Evolutionary conservation across 30 jellyfish, hydroid and myxozoan species (phyloP).

Genomic region (Turritopsis dohrnii): DNA sequence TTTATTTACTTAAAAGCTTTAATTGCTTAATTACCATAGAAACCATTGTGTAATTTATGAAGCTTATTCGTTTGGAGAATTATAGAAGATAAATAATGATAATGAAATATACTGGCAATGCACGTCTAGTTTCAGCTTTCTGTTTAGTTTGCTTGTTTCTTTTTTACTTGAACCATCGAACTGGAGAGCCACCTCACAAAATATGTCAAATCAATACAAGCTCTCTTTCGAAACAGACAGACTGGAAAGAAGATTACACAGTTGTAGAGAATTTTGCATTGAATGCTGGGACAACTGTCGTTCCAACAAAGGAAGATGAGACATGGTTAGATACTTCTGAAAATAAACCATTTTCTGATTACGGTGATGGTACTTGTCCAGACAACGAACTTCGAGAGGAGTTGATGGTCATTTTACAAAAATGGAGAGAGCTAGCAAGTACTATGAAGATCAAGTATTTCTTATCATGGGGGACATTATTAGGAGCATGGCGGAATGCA

Average conservation of each 20-base stretch:
- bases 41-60: neutral
- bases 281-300: neutral
- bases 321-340: conserved; percentile 11
- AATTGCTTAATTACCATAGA: neutral
- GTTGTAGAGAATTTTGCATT: neutral
- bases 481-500: conserved; percentile 77
- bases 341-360: conserved; percentile 1
- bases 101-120: neutral
- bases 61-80: neutral
- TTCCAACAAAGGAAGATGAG: neutral
- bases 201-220: neutral
- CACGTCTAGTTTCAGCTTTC: neutral
- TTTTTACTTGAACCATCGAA: neutral
- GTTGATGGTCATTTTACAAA: conserved; percentile 31
- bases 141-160: neutral
- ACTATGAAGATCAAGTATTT: conserved; percentile 40
- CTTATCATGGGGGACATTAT: conserved; percentile 70
- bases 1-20: neutral
- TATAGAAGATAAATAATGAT: neutral
- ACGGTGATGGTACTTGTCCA: conserved; percentile 69
- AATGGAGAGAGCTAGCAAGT: conserved; percentile 55
- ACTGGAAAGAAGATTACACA: neutral
- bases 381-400: conserved; percentile 14
- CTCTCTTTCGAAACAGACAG: too few relatives aligned
- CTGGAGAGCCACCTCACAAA: neutral